A percentile compares a stretch with the other conserved stretches of the same genome.
Conservation (phyloP, 1,140 invertebrate species). For the Chrysopa pallens region DNA sequence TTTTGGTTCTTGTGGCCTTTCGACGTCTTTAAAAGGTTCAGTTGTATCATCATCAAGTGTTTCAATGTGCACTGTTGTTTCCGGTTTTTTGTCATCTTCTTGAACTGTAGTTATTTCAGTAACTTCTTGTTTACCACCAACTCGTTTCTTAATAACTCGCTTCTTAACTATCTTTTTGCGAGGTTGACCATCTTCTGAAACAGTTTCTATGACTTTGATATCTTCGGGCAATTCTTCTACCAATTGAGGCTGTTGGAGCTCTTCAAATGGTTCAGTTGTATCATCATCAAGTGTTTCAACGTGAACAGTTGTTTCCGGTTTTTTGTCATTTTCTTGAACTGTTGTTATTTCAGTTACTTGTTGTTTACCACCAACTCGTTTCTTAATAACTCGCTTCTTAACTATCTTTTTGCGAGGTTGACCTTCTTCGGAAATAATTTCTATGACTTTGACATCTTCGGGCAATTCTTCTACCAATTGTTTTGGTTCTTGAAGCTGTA, state of each 20-base stretch:
- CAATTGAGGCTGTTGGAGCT: background rate
- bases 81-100: slow-evolving; percentile 7
- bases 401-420: slow-evolving; percentile 7
- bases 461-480: slow-evolving; percentile 2
- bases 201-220: background rate
- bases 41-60: slow-evolving; percentile 3
- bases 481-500: background rate
- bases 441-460: slow-evolving; percentile 5
- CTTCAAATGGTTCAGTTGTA: background rate
- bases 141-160: slow-evolving; percentile 15
- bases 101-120: background rate
- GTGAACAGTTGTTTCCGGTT: background rate
- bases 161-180: slow-evolving; percentile 8
- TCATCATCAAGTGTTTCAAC: background rate
- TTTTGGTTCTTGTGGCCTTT: slow-evolving; percentile 1
- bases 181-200: background rate
- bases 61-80: slow-evolving; percentile 5
- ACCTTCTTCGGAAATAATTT: slow-evolving; percentile 8
- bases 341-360: slow-evolving; percentile 7
- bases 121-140: slow-evolving; percentile 5
- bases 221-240: background rate
- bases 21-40: slow-evolving; percentile 3
- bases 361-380: slow-evolving; percentile 5
- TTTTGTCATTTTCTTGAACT: slow-evolving; percentile 9
- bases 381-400: slow-evolving; percentile 8